Base-by-base conservation (phyloP, 2,113 vertebrate species). In the Xiphophorus maculatus region DNA sequence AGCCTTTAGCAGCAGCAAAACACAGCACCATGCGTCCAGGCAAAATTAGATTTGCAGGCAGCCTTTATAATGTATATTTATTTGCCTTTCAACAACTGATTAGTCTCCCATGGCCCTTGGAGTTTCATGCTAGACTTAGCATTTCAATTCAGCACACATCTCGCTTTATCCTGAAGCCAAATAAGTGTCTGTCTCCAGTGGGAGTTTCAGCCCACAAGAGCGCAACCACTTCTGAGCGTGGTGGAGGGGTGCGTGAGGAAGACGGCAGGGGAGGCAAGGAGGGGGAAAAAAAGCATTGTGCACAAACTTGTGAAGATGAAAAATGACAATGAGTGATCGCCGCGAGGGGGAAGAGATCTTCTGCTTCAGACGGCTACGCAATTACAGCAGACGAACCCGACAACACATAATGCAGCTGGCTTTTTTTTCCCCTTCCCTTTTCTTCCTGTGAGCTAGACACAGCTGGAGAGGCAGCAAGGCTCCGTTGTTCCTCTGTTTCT, bases 101-200 rank as follows among this genome's bases (percentile, higher is more conserved):
- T 92, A 92, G 90, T 90, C 87, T 90, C 75, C 76, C 74, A 79
- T 89, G 87, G 87, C 85, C 85, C 44, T 73, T 32, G 3, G 78
- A 82, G 92, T 87, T 93, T 93, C 90, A 93, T 91, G 91, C 88
- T 91, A 91, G 69, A 93, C 88, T 90, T 93, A 91, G 82, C 90
- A 89, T 93, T 94, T 93, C 86, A 79, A 90, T 93, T 90, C 90
- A 63, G 80, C 76, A 89, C 91, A 89, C 90, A 87, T 87, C 73
- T 51, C 85, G 87, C 82, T 88, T 83, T 84, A 90, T 93, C 91
- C 90, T 80, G 90, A 74, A 93, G 91, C 91, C 86, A 92, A 90
- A 93, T 90, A 88, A 87, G 89, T 87, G 88, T 87, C 86, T 85
- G 87, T 84, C 84, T 92, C 88, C 79, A 77, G 77, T 77, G 85